phyloP scores from a whole-genome alignment of 1,140 invertebrate species.

The Caerostris darwini region DNA sequence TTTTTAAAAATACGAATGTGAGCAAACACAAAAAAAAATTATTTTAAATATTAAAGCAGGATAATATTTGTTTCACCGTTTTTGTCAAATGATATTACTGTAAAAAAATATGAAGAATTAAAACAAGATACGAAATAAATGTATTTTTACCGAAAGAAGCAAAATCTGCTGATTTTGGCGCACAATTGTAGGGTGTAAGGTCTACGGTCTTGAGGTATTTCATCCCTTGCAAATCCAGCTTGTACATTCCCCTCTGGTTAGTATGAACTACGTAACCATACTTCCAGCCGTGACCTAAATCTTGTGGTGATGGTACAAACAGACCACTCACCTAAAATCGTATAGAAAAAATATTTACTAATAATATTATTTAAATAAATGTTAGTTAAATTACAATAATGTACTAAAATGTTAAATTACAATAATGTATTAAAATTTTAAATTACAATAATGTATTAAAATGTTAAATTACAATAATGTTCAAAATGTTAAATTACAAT shows the following conservation, averaged over 20 bases:
- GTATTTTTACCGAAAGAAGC: constrained; percentile 86
- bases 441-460: too few relatives aligned
- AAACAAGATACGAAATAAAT: neutral
- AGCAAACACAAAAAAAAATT: too few relatives aligned
- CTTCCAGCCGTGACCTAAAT: constrained; percentile 86
- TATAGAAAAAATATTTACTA: neutral
- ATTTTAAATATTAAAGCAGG: too few relatives aligned
- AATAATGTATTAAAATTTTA: too few relatives aligned
- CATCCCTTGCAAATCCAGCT: constrained; percentile 89
- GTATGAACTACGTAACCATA: constrained; percentile 92
- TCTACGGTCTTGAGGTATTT: constrained; percentile 89
- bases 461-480: too few relatives aligned
- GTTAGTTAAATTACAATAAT: too few relatives aligned
- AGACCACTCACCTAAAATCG: constrained; percentile 83
- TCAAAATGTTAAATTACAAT: too few relatives aligned
- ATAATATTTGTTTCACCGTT: too few relatives aligned
- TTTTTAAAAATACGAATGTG: too few relatives aligned
- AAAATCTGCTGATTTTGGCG: constrained; percentile 88
- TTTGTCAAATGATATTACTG: too few relatives aligned
- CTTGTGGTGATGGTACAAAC: constrained; percentile 87
- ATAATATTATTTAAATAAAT: neutral
- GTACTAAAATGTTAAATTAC: too few relatives aligned
- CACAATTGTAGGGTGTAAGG: constrained; percentile 89
- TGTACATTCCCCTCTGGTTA: constrained; percentile 89
- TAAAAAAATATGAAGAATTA: too few relatives aligned